Evolutionary conservation across 2,888 invertebrate species (phyloP), one percentile per base, ranked within the genome.

Genomic region (Camponotus fellah): DNA sequence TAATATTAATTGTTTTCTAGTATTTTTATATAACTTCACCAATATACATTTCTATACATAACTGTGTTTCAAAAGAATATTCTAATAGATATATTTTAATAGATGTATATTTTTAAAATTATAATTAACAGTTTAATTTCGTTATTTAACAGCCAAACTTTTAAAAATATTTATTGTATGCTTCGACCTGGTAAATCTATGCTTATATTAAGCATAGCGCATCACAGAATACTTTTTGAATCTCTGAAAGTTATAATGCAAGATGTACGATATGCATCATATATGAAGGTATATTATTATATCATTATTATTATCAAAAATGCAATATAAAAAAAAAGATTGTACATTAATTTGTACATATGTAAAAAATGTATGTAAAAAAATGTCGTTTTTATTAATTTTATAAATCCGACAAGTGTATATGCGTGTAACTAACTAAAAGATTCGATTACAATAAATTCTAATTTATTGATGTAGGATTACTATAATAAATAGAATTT

Each of bases 171-270:
- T n/a, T 53, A 49, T 34, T 10, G 6, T 1, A 49, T 69, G 34
- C 69, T 69, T 34, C 69, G 34, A 34, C 34, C 69, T 53, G 69
- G 34, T 34, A 34, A 53, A 17, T 34, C 14, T 37, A 53, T 69
- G 34, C 34, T 53, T 6, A 69, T 53, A 32, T 10, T n/a, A n/a
- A 12, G 32, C 14, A 0, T 69, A 69, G 3, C 26, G 10, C 40
- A 10, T 40, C 10, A 10, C 0, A 10, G 2, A 40, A 10, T 10
- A 0, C 1, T 40, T 10, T 40, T 72, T 12, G 17, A 72, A 21
- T 4, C 26, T 10, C 2, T 40, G 10, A 6, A 72, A 40, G 2
- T 3, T 26, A 26, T 72, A 17, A 6, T 26, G 0, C 6, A 60
- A 17, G 40, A 58, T 10, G 26, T 6, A 5, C 26, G 40, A 6